phyloP scores from a whole-genome alignment of 2,113 vertebrate species.

The Brachyistius frenatus region DNA sequence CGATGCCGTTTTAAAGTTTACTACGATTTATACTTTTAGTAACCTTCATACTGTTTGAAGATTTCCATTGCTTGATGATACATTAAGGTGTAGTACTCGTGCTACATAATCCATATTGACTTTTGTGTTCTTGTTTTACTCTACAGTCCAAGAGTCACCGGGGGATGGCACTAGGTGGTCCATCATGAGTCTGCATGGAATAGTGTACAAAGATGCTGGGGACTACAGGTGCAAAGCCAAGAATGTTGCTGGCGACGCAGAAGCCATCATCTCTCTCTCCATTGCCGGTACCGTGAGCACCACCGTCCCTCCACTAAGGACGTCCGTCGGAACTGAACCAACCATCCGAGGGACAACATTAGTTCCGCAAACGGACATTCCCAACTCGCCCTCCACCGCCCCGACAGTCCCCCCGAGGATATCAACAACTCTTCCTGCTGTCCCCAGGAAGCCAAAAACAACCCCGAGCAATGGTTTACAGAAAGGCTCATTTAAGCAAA shows the following conservation, averaged over 20 bases:
- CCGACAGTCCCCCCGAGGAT: slow-evolving; percentile 44
- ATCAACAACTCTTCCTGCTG: slow-evolving; percentile 34
- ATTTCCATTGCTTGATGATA: not conserved
- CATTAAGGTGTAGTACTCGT: not conserved
- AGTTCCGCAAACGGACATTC: slow-evolving; percentile 1
- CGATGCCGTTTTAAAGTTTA: no score
- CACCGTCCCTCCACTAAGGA: slow-evolving; percentile 73
- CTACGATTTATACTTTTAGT: no score
- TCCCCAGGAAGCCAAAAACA: slow-evolving; percentile 38
- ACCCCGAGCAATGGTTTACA: slow-evolving; percentile 63
- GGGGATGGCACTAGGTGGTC: slow-evolving; percentile 94
- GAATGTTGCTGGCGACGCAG: slow-evolving; percentile 90
- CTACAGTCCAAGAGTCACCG: slow-evolving; percentile 94
- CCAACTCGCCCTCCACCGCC: not conserved
- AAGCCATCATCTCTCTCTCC: slow-evolving; percentile 89
- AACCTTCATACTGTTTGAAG: not conserved
- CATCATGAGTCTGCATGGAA: slow-evolving; percentile 92
- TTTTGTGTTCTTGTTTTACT: slow-evolving; percentile 52
- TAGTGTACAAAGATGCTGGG: slow-evolving; percentile 90
- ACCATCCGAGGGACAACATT: slow-evolving; percentile 56
- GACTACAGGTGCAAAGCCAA: slow-evolving; percentile 95
- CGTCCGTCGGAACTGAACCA: slow-evolving; percentile 23
- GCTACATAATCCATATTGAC: not conserved
- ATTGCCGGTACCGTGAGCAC: slow-evolving; percentile 86
- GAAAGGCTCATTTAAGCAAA: slow-evolving; percentile 73